Evolutionary conservation across 1,140 invertebrate species (phyloP).

Genomic region (Tetramorium alpestre): DNA sequence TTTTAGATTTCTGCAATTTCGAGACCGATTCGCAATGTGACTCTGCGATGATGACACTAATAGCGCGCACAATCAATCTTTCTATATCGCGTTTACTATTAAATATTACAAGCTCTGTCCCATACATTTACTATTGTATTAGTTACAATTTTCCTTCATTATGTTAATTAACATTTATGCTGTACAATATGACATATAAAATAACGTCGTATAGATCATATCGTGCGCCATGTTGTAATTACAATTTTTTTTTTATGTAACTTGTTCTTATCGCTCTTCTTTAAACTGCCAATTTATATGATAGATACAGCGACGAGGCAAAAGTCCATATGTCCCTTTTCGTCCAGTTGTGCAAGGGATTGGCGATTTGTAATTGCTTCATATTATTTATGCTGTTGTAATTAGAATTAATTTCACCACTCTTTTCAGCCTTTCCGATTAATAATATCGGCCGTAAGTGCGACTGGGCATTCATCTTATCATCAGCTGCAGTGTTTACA

Average conservation of each 20-base stretch:
- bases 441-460: constrained; percentile 72
- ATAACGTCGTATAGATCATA: not conserved
- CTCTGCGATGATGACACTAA: not conserved
- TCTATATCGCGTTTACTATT: not conserved
- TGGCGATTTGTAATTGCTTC: constrained; percentile 58
- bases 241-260: not conserved
- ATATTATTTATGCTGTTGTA: not conserved
- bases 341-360: constrained; percentile 71
- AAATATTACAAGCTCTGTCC: constrained; percentile 1
- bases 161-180: not conserved
- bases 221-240: not conserved
- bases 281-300: constrained; percentile 34
- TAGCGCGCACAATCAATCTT: not conserved
- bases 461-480: constrained; percentile 45
- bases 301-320: constrained; percentile 63
- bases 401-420: not conserved
- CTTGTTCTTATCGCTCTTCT: not conserved
- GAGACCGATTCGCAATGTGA: not conserved
- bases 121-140: not conserved
- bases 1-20: constrained; percentile 40
- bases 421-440: constrained; percentile 49
- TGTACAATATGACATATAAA: not conserved
- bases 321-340: constrained; percentile 66
- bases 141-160: not conserved
- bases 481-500: constrained; percentile 1